Evolutionary conservation across 2,888 invertebrate genomes (phyloP).

Genomic region (Luperina nickerlii): DNA sequence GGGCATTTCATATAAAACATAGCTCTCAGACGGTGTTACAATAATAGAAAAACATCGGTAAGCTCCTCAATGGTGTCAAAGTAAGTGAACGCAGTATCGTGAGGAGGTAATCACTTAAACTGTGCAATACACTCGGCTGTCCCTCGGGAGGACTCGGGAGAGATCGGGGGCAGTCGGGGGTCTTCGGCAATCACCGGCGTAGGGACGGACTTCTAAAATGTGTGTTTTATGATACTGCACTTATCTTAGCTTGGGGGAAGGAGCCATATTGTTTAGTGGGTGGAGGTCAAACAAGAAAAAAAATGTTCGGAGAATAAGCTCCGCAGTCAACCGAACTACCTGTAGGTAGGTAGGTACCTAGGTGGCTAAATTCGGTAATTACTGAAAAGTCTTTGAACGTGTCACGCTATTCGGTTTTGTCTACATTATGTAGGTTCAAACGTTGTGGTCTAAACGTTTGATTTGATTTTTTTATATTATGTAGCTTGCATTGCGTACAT

Average conservation of each 20-base stretch:
- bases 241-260: constrained; percentile 15
- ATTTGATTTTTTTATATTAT: neutral
- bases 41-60: neutral
- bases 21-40: neutral
- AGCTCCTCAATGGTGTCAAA: constrained; percentile 32
- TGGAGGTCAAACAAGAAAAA: neutral
- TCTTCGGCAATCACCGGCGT: neutral
- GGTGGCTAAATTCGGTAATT: neutral
- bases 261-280: neutral
- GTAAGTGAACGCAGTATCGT: constrained; percentile 52
- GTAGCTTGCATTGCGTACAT: neutral
- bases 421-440: neutral
- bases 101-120: constrained; percentile 68
- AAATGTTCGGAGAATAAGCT: neutral
- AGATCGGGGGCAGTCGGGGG: constrained; percentile 15
- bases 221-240: constrained; percentile 53
- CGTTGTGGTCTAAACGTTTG: neutral
- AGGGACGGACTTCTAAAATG: constrained; percentile 37
- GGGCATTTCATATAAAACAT: neutral
- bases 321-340: neutral
- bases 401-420: neutral
- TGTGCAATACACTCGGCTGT: constrained; percentile 61
- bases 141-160: constrained; percentile 59
- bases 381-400: too few relatives aligned
- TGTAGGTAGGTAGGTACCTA: neutral